A percentile compares a stretch with the other conserved stretches of the same genome.
phyloP scores from a whole-genome alignment of 2,888 invertebrate species.

The Mythimna ferrago region DNA sequence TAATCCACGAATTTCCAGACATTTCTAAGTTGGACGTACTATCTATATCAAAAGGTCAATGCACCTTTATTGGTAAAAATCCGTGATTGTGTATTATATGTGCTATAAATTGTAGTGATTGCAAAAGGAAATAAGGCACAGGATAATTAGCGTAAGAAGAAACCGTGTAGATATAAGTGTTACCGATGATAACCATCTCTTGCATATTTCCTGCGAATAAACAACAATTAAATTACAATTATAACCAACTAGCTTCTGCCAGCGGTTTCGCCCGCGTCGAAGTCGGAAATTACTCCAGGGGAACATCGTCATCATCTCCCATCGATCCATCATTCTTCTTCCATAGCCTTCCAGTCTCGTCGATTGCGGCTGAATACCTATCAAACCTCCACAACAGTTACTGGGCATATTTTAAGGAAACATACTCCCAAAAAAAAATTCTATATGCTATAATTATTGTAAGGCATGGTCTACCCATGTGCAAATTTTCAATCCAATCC shows the following conservation, averaged over 20 bases:
- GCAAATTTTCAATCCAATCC: no score
- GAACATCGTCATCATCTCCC: no score
- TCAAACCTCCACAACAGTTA: no score
- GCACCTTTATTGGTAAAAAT: background rate
- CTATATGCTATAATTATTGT: no score
- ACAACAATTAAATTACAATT: constrained; percentile 16
- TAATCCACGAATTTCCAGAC: background rate
- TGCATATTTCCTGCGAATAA: constrained; percentile 33
- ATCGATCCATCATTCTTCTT: no score
- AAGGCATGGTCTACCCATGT: no score
- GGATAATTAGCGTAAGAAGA: constrained; percentile 29
- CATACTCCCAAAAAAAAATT: no score
- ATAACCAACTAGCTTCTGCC: background rate
- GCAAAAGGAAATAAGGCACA: constrained; percentile 16
- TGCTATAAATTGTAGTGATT: background rate
- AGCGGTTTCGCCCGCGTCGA: no score
- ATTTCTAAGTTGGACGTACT: background rate
- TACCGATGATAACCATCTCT: constrained; percentile 26
- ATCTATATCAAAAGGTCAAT: background rate
- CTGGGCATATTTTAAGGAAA: no score
- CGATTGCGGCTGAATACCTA: no score
- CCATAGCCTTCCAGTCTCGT: no score
- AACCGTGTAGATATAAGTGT: constrained; percentile 25
- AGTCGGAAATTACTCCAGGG: no score
- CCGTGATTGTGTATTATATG: background rate